Base-by-base conservation (phyloP, 2,113 vertebrate genomes). In the Pycnonotus jocosus region DNA sequence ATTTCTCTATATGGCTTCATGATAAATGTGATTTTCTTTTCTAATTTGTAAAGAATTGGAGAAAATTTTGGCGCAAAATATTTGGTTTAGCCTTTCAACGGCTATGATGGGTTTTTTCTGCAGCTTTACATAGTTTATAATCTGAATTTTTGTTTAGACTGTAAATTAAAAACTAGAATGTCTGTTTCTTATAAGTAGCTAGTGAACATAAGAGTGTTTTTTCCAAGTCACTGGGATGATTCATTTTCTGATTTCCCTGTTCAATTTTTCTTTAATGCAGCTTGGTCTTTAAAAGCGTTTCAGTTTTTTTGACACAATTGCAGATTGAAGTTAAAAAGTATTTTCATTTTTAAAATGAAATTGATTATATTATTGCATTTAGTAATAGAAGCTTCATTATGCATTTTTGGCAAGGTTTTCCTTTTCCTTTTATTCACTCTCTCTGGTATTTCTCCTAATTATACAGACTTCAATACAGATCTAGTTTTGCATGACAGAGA, bases 361-460 rank as follows among this genome's bases (percentile, higher is more conserved):
- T 93, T 88, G 82, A 95, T 94, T 93, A 82, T 86, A 88, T 91
- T 94, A 88, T 92, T 90, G 88, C 86, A 91, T 95, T 95, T 94
- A 92, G 82, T 92, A 92, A 84, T 72, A 96, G 85, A 94, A 92
- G 79, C 72, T 96, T 94, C 86, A 86, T 96, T 96, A 92, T 92
- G 82, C 56, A 19, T 90, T 93, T 96, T 94, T 94, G 77, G 90
- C 94, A 96, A 92, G 82, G 73, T 91, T 95, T 96, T 83, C 80
- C 74, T 85, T 91, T 92, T 71, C 30, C 70, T 95, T 96, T 95
- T 95, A 93, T 86, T 94, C 86, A 90, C 48, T 72, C 62, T 94
- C 89, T 86, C 61, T 79, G 57, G 51, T 88, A 81, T 95, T 96
- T 96, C 83, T 93, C 82, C 89, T 94, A 95, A 96, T 96, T 96